phyloP scores from a whole-genome alignment of 23 tunicate species.

The Clavelina lepadiformis region DNA sequence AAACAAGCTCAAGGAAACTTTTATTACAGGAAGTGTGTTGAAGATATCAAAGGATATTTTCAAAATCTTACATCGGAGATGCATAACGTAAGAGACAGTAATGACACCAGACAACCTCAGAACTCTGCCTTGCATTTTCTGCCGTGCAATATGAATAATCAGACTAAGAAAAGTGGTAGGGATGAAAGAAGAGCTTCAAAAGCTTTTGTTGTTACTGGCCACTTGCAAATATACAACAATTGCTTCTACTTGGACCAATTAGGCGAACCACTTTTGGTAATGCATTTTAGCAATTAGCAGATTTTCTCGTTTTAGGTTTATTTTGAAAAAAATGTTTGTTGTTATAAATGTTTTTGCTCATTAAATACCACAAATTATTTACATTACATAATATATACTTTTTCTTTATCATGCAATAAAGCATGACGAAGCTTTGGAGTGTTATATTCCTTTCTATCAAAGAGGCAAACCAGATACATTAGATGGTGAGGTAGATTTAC shows the following conservation, averaged over 20 bases:
- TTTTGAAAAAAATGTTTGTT: no score
- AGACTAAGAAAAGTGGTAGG: not conserved
- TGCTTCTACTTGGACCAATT: conserved; percentile 71
- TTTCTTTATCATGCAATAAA: not conserved
- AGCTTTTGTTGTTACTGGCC: conserved; percentile 37
- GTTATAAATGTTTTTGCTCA: no score
- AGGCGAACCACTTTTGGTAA: conserved; percentile 51
- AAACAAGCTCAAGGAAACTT: no score
- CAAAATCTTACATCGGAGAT: not conserved
- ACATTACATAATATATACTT: not conserved
- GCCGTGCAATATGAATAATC: not conserved
- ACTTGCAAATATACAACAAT: conserved; percentile 39
- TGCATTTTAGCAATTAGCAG: no score
- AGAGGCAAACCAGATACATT: conserved; percentile 24
- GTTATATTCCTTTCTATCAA: conserved; percentile 19
- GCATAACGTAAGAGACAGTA: no score
- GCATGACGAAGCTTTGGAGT: not conserved
- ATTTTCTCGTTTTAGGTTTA: no score
- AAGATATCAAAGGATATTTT: not conserved
- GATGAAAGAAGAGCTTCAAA: conserved; percentile 9
- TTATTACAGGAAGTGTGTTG: conserved; percentile 6
- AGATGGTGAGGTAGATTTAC: conserved; percentile 38
- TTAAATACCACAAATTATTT: no score
- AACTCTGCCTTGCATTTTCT: conserved; percentile 5
- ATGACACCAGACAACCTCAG: conserved; percentile 5